A percentile compares a stretch with the other conserved stretches of the same genome.
phyloP scores from a whole-genome alignment of 2,888 invertebrate genomes.

The Eupithecia subumbrata region DNA sequence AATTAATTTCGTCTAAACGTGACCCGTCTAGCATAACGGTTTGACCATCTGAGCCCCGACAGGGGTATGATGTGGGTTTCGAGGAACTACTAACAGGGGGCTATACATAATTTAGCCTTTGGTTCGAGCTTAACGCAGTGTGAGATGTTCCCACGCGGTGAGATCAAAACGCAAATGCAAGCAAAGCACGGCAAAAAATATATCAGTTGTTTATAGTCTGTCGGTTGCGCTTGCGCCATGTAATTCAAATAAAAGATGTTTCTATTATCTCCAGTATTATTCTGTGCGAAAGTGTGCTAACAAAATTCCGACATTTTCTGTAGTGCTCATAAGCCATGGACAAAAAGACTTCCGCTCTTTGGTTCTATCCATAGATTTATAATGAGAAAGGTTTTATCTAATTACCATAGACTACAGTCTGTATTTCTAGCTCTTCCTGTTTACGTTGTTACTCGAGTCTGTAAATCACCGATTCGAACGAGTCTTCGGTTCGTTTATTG shows the following conservation, averaged over 20 bases:
- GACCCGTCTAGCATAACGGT: conserved; percentile 15
- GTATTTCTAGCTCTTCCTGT: background rate
- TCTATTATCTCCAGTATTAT: too few relatives aligned
- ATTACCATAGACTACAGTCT: too few relatives aligned
- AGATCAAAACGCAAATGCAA: background rate
- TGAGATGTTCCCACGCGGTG: background rate
- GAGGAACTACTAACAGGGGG: conserved; percentile 14
- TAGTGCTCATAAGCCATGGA: too few relatives aligned
- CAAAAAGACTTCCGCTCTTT: too few relatives aligned
- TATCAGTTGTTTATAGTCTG: background rate
- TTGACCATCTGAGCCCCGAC: conserved; percentile 52
- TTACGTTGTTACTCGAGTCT: conserved; percentile 16
- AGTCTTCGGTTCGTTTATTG: conserved; percentile 32
- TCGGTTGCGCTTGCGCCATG: too few relatives aligned
- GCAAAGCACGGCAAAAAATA: background rate
- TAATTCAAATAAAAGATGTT: too few relatives aligned
- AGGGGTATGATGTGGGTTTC: conserved; percentile 61
- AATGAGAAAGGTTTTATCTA: too few relatives aligned
- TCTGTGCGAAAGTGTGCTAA: too few relatives aligned
- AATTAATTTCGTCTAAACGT: conserved; percentile 36
- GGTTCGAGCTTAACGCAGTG: conserved; percentile 7
- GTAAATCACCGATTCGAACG: conserved; percentile 36
- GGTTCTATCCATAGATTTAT: too few relatives aligned
- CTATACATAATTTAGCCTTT: conserved; percentile 14
- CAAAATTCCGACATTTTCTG: too few relatives aligned